Evolutionary conservation across 2,113 vertebrate genomes (phyloP), one percentile per base, ranked within the genome.

Genomic region (Colistium nudipinnis): DNA sequence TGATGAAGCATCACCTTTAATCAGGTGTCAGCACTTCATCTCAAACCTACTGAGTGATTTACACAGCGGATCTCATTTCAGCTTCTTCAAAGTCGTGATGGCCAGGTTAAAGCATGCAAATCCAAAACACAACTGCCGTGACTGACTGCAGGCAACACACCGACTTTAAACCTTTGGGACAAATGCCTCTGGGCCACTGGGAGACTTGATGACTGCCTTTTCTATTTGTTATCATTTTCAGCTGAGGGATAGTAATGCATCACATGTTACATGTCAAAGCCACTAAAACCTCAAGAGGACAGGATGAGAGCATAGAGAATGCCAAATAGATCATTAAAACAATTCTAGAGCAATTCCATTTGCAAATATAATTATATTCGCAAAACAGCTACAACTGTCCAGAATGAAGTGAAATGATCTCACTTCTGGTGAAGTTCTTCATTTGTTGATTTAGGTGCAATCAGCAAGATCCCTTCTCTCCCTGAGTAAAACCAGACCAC

Each of bases 61-160:
- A 49, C 70, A 75, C 47, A 57, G 44, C 20, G 75, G 71, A 84
- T 85, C 62, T 80, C 30, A 80, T 83, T 76, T 79, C 35, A 10
- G 44, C 36, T 20, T 52, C 73, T 62, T 80, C 55, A 53, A 7
- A 27, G 47, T 19, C 28, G 38, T 56, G 63, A 81, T 56, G 78
- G 69, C 4, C n/a, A 13, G 6, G 65, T 56, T 64, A 82, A 87
- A 89, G 77, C 3, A 22, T 78, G 83, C n/a, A 0, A 88, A 89
- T 84, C 83, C 71, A 85, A 91, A 91, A 84, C 83, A 85, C 53
- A 60, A 54, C 57, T 28, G 41, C 48, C 47, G 3, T 84, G 86
- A 88, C 55, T 79, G 86, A 89, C 74, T 72, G 74, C 57, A 71
- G 65, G 75, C 79, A 85, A 89, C 75, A 56, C 72, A 56, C 68